Percentiles rank a stretch among this genome's conserved stretches.
Conservation (phyloP, 2,888 invertebrate genomes). For the Hypselothyrea guttata region DNA sequence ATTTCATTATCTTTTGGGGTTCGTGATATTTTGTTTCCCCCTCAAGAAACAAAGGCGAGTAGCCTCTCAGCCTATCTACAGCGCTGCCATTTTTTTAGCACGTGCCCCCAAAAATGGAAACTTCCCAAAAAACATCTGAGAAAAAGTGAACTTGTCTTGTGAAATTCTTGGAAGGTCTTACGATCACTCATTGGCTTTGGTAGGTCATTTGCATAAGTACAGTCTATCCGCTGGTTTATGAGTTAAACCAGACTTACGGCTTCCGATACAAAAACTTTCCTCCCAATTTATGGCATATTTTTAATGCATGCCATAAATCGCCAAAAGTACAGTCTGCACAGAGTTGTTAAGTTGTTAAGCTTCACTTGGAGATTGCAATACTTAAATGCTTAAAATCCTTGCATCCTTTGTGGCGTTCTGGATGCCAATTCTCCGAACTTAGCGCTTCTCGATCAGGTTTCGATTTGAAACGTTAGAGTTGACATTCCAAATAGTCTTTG, state of each 20-base stretch:
- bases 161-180: conserved; percentile 29
- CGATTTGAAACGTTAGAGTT: conserved; percentile 33
- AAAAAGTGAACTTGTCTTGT: conserved; percentile 15
- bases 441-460: conserved; percentile 14
- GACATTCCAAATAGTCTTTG: conserved; percentile 12
- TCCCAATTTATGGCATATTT: neutral
- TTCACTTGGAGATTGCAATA: too few species aligned
- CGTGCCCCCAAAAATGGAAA: conserved; percentile 41
- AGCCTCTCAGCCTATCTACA: conserved; percentile 14
- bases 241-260: neutral
- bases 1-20: conserved; percentile 58
- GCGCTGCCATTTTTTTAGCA: conserved; percentile 25
- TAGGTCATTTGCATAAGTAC: conserved; percentile 2
- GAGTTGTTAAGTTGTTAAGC: too few species aligned
- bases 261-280: neutral
- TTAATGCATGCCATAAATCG: neutral
- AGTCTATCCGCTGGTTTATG: neutral
- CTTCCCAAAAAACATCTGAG: conserved; percentile 2
- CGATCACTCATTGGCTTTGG: neutral
- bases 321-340: too few species aligned
- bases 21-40: neutral
- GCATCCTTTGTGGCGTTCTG: too few species aligned
- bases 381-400: too few species aligned
- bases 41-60: conserved; percentile 33
- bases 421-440: conserved; percentile 2